These are phyloP conservation scores for Sylvia atricapilla DNA, from an alignment of 2,113 vertebrate genomes.

Conservation along the genomic window DNA sequence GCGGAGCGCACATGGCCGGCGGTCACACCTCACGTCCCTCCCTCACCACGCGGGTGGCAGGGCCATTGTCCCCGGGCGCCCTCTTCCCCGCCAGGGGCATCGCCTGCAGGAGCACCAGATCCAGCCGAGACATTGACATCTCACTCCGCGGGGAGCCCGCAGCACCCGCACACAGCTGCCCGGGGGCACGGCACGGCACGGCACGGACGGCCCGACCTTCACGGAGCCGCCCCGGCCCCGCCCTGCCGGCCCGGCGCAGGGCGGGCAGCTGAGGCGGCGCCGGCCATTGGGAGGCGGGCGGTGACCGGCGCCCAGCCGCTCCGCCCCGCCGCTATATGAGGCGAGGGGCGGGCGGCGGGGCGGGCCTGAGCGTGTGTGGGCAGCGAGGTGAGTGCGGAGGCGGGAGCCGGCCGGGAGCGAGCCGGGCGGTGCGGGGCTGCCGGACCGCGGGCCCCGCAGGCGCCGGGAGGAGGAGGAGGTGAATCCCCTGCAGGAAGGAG, in stretches of 20 bases:
- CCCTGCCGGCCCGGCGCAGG: background rate
- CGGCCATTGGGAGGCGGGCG: background rate
- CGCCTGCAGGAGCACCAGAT: accelerated
- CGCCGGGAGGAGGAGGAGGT: background rate
- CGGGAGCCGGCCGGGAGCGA: background rate
- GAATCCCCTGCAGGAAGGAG: background rate
- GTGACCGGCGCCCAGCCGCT: background rate
- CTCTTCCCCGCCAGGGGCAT: background rate
- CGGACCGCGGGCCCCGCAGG: background rate
- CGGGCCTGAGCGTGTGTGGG: slow-evolving; percentile 24
- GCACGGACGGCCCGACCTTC: background rate
- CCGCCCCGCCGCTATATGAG: slow-evolving; percentile 10
- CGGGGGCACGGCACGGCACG: too few species aligned
- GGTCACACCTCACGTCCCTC: accelerated
- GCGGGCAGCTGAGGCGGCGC: background rate
- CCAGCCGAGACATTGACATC: accelerated
- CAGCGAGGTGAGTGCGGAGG: background rate
- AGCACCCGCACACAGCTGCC: accelerated
- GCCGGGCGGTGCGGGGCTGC: too few species aligned
- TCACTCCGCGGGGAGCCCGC: accelerated
- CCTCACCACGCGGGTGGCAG: accelerated
- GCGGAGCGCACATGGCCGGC: accelerated
- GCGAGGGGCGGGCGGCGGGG: background rate
- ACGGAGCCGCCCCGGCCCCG: background rate
- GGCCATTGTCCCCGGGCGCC: accelerated